Conservation (phyloP, 2,888 invertebrate species). For the Myopa testacea region DNA sequence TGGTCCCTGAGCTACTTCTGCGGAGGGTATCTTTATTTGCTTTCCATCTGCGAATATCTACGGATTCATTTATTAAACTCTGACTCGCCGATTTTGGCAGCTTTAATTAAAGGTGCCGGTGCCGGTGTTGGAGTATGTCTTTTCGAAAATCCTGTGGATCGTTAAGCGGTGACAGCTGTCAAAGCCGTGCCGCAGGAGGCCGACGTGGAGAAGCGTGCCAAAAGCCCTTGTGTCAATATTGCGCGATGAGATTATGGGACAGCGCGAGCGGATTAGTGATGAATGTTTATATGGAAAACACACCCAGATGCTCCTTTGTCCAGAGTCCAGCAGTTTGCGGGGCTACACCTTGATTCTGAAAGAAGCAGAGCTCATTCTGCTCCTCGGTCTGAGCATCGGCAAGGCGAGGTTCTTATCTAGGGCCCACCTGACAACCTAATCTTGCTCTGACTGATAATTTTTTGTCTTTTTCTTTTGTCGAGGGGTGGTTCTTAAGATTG, state of each 20-base stretch:
- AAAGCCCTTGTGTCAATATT: conserved; percentile 33
- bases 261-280: too few species aligned
- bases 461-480: neutral
- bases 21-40: neutral
- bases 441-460: neutral
- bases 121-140: conserved; percentile 28
- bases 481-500: neutral
- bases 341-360: too few species aligned
- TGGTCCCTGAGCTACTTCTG: neutral
- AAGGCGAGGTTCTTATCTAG: neutral
- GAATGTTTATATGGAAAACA: too few species aligned
- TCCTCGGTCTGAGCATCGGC: too few species aligned
- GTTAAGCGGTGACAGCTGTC: conserved; percentile 40
- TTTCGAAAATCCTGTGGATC: conserved; percentile 40
- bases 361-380: too few species aligned
- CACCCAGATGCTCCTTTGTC: too few species aligned
- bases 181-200: neutral
- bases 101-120: conserved; percentile 43
- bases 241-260: conserved; percentile 12
- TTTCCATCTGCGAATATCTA: neutral
- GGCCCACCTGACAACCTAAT: neutral
- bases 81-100: conserved; percentile 35
- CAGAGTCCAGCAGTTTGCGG: too few species aligned
- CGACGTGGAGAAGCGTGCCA: neutral
- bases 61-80: conserved; percentile 50